A percentile compares a stretch with the other conserved stretches of the same genome.
Evolutionary conservation across 2,888 invertebrate species (phyloP).

Genomic region (Meta bourneti): DNA sequence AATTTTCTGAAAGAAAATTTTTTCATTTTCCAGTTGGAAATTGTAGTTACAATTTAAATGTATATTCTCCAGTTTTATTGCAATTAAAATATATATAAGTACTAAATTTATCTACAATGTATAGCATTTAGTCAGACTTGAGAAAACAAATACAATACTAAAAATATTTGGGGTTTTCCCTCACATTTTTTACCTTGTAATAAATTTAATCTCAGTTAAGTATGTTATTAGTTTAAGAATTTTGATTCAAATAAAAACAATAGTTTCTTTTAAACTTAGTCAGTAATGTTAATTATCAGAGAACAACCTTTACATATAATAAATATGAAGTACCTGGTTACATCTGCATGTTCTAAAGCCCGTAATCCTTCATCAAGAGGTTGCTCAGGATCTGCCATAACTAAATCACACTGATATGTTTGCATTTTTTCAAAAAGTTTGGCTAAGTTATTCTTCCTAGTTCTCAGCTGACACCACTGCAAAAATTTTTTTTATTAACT

Average conservation of each 20-base stretch:
- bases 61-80: too few relatives aligned
- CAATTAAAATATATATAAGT: too few relatives aligned
- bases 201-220: not conserved
- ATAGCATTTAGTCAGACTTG: too few relatives aligned
- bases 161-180: too few relatives aligned
- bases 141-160: too few relatives aligned
- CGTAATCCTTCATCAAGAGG: conserved; percentile 91
- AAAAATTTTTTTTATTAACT: too few relatives aligned
- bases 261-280: not conserved
- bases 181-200: not conserved
- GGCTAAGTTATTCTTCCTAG: conserved; percentile 90
- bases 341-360: conserved; percentile 90
- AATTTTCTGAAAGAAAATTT: too few relatives aligned
- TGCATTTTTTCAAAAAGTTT: conserved; percentile 94
- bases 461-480: conserved; percentile 92
- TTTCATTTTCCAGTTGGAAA: too few relatives aligned
- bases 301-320: not conserved
- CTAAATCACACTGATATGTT: conserved; percentile 90
- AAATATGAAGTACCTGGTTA: conserved; percentile 83
- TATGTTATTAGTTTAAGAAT: not conserved
- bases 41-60: too few relatives aligned
- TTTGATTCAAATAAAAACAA: not conserved
- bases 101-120: too few relatives aligned
- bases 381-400: conserved; percentile 90
- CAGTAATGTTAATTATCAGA: not conserved